Percentiles rank a stretch among this genome's conserved stretches.
phyloP scores from a whole-genome alignment of 2,888 invertebrate species.

The Microctonus hyperodae region DNA sequence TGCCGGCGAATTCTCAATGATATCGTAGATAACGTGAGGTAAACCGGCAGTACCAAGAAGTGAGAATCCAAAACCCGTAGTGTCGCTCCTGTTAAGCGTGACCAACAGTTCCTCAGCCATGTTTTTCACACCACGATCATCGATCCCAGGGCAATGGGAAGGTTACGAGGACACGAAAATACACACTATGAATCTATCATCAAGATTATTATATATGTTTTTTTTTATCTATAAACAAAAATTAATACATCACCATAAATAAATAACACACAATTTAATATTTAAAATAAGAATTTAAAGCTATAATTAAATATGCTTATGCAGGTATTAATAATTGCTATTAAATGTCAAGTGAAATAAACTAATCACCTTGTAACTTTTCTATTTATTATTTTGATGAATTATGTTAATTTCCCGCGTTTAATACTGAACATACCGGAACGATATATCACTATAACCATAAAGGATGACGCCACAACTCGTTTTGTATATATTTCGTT shows the following conservation, averaged over 20 bases:
- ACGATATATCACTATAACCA: not conserved
- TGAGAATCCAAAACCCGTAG: conserved; percentile 90
- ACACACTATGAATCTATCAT: not conserved
- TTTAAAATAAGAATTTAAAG: not conserved
- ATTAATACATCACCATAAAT: not conserved
- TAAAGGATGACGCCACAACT: not conserved
- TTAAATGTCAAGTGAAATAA: no score
- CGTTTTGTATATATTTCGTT: not conserved
- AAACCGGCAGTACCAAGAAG: conserved; percentile 89
- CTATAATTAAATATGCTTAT: not conserved
- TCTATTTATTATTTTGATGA: not conserved
- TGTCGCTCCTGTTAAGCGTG: conserved; percentile 86
- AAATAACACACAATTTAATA: not conserved
- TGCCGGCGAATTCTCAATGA: conserved; percentile 92
- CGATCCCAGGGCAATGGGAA: conserved; percentile 35
- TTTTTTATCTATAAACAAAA: not conserved
- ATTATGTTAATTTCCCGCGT: not conserved
- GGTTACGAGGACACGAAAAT: not conserved
- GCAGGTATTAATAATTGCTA: not conserved
- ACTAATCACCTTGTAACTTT: no score
- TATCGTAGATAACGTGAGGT: conserved; percentile 93
- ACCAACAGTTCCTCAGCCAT: conserved; percentile 92
- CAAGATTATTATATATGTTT: not conserved
- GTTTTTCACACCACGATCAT: conserved; percentile 57
- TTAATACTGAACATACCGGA: not conserved